phyloP scores from a whole-genome alignment of 2,888 invertebrate species.

The Salticus scenicus region DNA sequence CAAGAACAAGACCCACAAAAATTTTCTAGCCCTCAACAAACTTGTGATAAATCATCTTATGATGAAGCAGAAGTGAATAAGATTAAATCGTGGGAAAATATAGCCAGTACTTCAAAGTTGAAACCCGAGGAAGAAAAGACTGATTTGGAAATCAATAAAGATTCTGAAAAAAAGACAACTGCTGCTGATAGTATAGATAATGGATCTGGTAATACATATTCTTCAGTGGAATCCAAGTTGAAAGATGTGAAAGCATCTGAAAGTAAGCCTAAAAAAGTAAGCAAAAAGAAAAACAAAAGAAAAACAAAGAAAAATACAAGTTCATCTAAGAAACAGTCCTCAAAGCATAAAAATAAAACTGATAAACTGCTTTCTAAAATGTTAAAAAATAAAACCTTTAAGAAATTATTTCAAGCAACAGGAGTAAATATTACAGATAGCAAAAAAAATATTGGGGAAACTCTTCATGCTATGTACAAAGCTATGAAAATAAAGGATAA shows the following conservation, averaged over 20 bases:
- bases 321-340: background rate
- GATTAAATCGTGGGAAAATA: no score
- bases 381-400: slow-evolving; percentile 48
- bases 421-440: slow-evolving; percentile 24
- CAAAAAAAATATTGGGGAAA: slow-evolving; percentile 38
- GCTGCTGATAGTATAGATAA: background rate
- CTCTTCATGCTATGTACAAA: slow-evolving; percentile 46
- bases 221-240: background rate
- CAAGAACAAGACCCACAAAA: no score
- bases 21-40: no score
- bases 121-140: background rate
- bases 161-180: background rate
- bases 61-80: no score
- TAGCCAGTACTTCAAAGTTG: no score
- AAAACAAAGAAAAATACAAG: background rate
- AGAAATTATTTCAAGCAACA: slow-evolving; percentile 24
- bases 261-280: background rate
- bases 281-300: background rate
- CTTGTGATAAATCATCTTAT: no score
- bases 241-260: background rate
- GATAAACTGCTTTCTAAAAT: slow-evolving; percentile 38
- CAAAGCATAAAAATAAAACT: slow-evolving; percentile 20
- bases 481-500: slow-evolving; percentile 27
- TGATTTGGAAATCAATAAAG: background rate
- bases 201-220: background rate